A percentile compares a stretch with the other conserved stretches of the same genome.
phyloP scores from a whole-genome alignment of 2,888 invertebrate species.

The Hartigia nigra region DNA sequence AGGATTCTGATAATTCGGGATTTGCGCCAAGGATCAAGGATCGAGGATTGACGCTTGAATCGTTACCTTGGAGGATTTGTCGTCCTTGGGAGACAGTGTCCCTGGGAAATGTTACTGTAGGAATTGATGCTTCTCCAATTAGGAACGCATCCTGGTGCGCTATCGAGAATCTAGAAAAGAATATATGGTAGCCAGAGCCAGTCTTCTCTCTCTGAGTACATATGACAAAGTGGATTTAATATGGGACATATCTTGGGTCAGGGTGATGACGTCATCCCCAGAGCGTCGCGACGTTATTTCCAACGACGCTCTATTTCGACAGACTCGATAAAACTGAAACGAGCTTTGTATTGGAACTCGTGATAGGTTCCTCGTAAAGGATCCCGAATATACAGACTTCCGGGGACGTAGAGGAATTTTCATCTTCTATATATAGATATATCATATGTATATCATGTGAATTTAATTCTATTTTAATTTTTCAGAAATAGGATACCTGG shows the following conservation, averaged over 20 bases:
- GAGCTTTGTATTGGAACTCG: constrained; percentile 48
- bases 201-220: background rate
- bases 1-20: too few species aligned
- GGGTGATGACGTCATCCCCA: background rate
- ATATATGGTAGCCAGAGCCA: background rate
- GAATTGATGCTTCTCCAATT: background rate
- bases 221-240: background rate
- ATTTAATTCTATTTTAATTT: background rate
- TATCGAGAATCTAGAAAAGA: background rate
- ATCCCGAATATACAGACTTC: background rate
- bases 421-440: too few species aligned
- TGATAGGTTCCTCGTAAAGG: constrained; percentile 15
- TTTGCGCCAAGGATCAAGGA: too few species aligned
- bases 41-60: too few species aligned
- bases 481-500: background rate
- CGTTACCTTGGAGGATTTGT: too few species aligned
- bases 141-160: background rate
- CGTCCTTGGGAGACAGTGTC: background rate
- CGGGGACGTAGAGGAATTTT: background rate
- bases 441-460: too few species aligned
- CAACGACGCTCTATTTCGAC: background rate
- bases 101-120: background rate
- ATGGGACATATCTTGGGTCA: background rate
- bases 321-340: constrained; percentile 41
- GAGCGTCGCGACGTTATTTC: background rate